Base-by-base conservation (phyloP, 92 coral and sea anemone genomes). In the Epizoanthus rinbou region DNA sequence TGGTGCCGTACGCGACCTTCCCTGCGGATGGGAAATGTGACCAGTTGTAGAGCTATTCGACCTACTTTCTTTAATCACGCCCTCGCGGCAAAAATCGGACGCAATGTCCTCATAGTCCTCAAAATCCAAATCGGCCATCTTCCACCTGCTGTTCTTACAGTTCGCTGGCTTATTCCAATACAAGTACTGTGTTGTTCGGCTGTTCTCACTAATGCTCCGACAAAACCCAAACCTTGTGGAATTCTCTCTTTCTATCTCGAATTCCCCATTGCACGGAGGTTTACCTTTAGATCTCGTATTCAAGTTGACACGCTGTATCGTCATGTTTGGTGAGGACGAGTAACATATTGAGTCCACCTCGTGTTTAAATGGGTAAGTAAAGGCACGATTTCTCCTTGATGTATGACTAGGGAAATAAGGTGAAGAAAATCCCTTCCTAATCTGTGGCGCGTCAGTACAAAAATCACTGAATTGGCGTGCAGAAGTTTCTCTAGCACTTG, bases 221-320 rank as follows among this genome's bases (percentile, higher is more conserved):
- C 9, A 43, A 43, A 43, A 43, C 50, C 50, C 50, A 53, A 69
- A 0, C 9, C 54, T 69, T 69, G 75, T 37, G 57, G 43, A 69
- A 53, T 53, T 37, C 43, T 69, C 22, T n/a, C 75, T 41, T 10
- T 43, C 50, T 43, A 43, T 43, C 10, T 43, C 50, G 50, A 43
- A 43, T 41, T 41, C 75, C 75, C 43, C 54, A 54, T 69, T 69
- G 39, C 53, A 37, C 5, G 11, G 25, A 35, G 43, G 11, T 69
- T 69, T 69, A 17, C 52, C 75, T 69, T 69, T 69, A 1, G 75
- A 56, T 24, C 75, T 41, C 43, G 18, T 39, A 56, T 69, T 69
- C 8, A 69, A 41, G 5, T 19, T 41, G 25, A 33, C 43, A 15
- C 43, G 39, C 17, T 69, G 11, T 69, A 69, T 41, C 57, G 56